A percentile compares a stretch with the other conserved stretches of the same genome.
Conservation (phyloP, 2,797 vertebrate species). For the Capromys pilorides region DNA sequence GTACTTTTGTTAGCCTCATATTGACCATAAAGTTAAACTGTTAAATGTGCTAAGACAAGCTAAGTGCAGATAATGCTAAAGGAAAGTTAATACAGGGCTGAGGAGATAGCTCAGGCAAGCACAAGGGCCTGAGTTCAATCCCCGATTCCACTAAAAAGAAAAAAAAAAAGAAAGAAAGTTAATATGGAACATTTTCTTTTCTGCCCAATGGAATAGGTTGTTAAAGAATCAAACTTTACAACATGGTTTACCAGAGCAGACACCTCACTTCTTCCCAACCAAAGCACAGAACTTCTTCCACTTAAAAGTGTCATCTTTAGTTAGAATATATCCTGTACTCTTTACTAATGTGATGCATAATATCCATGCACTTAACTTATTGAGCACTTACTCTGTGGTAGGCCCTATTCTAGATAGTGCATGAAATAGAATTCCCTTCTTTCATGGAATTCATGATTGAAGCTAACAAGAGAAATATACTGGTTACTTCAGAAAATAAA, state of each 20-base stretch:
- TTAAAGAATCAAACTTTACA: background rate
- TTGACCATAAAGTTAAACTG: conserved; percentile 64
- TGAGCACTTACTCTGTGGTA: conserved; percentile 5
- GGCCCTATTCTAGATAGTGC: conserved; percentile 8
- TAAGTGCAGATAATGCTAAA: conserved; percentile 34
- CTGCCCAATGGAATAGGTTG: background rate
- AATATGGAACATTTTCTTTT: conserved; percentile 32
- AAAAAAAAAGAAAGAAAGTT: background rate
- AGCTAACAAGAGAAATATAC: conserved; percentile 35
- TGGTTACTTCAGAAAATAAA: conserved; percentile 33
- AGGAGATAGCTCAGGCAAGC: too few species aligned
- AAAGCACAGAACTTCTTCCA: background rate
- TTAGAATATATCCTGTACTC: conserved; percentile 42
- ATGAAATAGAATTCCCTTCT: conserved; percentile 53
- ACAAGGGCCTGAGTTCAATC: too few species aligned
- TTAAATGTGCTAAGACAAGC: conserved; percentile 53
- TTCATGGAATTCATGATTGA: conserved; percentile 30
- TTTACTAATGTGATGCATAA: conserved; percentile 44
- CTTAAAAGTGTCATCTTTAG: conserved; percentile 37
- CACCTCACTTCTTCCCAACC: background rate
- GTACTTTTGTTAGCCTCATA: conserved; percentile 56
- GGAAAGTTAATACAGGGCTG: background rate
- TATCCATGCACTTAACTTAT: conserved; percentile 17
- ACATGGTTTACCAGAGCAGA: conserved; percentile 42
- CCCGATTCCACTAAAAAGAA: too few species aligned